Base-by-base conservation (phyloP, 2,888 invertebrate genomes). In the Thelaira solivaga region DNA sequence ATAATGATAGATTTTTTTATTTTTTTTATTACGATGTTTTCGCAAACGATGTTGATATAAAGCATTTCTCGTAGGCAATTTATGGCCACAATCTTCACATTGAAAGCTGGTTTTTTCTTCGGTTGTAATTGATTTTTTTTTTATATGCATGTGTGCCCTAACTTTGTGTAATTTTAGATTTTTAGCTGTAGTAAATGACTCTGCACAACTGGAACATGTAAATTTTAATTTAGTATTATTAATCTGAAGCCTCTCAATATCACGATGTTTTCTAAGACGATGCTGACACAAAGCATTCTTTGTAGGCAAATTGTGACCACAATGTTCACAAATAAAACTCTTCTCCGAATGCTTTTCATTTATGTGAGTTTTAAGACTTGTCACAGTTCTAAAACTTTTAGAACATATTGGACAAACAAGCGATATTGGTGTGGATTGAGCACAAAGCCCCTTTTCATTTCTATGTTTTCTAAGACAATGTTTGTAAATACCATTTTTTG, bases 211-310 rank as follows among this genome's bases (percentile, higher is more conserved):
- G 4, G 11, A 0, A 13, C 55, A 64, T 39, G 55, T 55, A 11
- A 43, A 51, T 31, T 53, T 39, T 1, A 16, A 8, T n/a, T n/a
- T n/a, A n/a, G n/a, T n/a, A 13, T 13, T 7, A 29, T 36, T 62
- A 1, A 11, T 20, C 4, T 53, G n/a, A 6, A 16, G 1, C 13
- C 6, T 72, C 13, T 45, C 18, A 7, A 34, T 20, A 18, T 43
- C 53, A 6, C 80, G 80, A 74, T 82, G 82, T 55, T 81, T 82
- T 20, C 82, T 80, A 53, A 77, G 4, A 11, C 47, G 55, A 57
- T 73, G 73, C 22, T 72, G 45, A 13, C 13, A 65, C 8, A 73
- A n/a, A 22, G 64, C 72, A 11, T 73, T 73, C 47, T 29, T 64
- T 1, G 72, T 73, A 1, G 57, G 55, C 24, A 64, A 47, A 16